Conservation (phyloP, 2,113 vertebrate species). For the Menura novaehollandiae region DNA sequence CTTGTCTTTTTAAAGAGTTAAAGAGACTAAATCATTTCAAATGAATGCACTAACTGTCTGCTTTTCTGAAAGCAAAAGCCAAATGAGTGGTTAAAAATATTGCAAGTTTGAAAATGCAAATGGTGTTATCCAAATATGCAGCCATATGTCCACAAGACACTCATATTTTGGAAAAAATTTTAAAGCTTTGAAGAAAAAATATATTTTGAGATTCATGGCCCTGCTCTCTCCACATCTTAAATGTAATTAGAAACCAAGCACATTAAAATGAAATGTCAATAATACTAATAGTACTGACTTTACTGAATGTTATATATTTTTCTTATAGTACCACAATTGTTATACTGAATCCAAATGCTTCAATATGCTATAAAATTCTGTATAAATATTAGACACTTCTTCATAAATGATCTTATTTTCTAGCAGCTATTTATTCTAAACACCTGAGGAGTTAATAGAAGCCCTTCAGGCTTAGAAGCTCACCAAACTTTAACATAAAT, state of each 20-base stretch:
- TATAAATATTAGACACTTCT: neutral
- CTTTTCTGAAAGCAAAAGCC: conserved; percentile 80
- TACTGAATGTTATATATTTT: conserved; percentile 35
- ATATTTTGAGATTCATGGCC: conserved; percentile 67
- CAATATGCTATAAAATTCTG: neutral
- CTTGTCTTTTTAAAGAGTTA: conserved; percentile 72
- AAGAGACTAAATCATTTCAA: conserved; percentile 68
- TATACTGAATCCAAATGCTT: conserved; percentile 17
- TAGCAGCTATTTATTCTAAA: conserved; percentile 30
- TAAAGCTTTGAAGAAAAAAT: conserved; percentile 75
- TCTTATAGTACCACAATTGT: conserved; percentile 23
- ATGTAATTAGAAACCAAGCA: conserved; percentile 38
- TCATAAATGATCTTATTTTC: conserved; percentile 23
- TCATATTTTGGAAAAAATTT: conserved; percentile 71
- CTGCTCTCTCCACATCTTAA: neutral
- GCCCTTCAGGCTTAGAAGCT: conserved; percentile 16
- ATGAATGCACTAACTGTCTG: conserved; percentile 77
- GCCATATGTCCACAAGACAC: conserved; percentile 83
- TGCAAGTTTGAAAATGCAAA: conserved; percentile 83
- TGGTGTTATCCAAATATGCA: conserved; percentile 83
- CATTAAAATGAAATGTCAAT: conserved; percentile 51
- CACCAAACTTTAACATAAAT: conserved; percentile 61
- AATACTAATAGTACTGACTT: neutral
- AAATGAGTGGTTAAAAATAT: conserved; percentile 79
- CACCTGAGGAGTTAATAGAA: conserved; percentile 14